These are phyloP conservation scores for Pycnomerus fuliginosus DNA, from an alignment of 2,888 invertebrate species.

Conservation along the genomic window DNA sequence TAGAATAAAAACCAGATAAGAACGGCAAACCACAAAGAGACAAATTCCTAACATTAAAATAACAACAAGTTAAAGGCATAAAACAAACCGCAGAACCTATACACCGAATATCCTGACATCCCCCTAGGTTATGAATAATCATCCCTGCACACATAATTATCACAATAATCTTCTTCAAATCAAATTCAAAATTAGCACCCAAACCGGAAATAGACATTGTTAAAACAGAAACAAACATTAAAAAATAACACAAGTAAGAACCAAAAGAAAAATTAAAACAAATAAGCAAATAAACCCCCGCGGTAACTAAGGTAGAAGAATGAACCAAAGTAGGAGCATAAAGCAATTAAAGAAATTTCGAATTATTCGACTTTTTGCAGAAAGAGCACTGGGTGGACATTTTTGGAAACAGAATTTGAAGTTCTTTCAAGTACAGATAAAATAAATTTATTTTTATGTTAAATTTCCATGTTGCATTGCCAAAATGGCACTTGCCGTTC, in stretches of 20 bases:
- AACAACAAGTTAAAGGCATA: slow-evolving; percentile 58
- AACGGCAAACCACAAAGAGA: slow-evolving; percentile 52
- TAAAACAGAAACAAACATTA: slow-evolving; percentile 61
- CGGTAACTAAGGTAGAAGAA: slow-evolving; percentile 77
- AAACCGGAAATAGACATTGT: slow-evolving; percentile 64
- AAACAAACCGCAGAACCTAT: slow-evolving; percentile 56
- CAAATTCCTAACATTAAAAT: slow-evolving; percentile 48
- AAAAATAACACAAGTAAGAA: slow-evolving; percentile 52
- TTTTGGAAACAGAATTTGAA: no score
- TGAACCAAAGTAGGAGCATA: slow-evolving; percentile 67
- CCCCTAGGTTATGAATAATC: slow-evolving; percentile 65
- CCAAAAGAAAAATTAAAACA: slow-evolving; percentile 62
- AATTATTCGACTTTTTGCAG: no score
- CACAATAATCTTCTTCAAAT: slow-evolving; percentile 79
- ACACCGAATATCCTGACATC: slow-evolving; percentile 69
- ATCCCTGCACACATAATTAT: slow-evolving; percentile 72
- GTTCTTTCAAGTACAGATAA: no score
- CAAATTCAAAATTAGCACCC: slow-evolving; percentile 65
- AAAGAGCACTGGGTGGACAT: no score
- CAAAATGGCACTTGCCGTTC: no score
- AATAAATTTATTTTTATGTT: no score
- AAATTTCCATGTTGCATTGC: no score
- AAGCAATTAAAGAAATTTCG: no score
- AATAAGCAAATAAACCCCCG: slow-evolving; percentile 70
- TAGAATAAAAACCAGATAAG: slow-evolving; percentile 61